Base-by-base conservation (phyloP, 2,888 invertebrate genomes). In the Synergus umbraculus region DNA sequence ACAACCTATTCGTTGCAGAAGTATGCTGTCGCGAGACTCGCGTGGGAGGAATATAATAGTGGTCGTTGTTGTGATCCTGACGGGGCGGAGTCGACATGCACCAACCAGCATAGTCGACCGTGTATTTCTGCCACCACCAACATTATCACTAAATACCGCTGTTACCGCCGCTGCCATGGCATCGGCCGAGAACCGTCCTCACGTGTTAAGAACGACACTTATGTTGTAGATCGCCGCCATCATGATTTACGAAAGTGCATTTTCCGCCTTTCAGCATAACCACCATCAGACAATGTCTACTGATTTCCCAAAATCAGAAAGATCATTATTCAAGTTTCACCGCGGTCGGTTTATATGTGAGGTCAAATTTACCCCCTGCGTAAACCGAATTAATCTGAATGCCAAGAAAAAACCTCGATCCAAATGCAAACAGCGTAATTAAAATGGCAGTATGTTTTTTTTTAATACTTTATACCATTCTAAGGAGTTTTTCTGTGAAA, bases 21-120 rank as follows among this genome's bases (percentile, higher is more conserved):
- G 29, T 79, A 76, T 76, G 80, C 81, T 85, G 86, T 29, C 29
- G 29, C 29, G 29, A 29, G 29, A 29, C 29, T 84, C 86, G 89
- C 87, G 89, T 88, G 88, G 89, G 89, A 88, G 89, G 87, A 88
- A 89, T 87, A 88, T 89, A 89, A 89, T 89, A 89, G 88, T 83
- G 83, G 87, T 87, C 84, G 87, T 89, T 88, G 89, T 89, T 88
- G 87, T 85, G 87, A 88, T 88, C 85, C 86, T 82, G 82, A 77
- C 82, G 86, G 89, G 90, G 90, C 90, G 90, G 90, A 88, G 89
- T 85, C 87, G 87, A 85, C 86, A 86, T 86, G 86, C 88, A 87
- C 90, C 89, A 90, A 89, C 89, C 89, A 88, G 89, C 86, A 87
- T 85, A 88, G 85, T 84, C 87, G 87, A 80, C 79, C 79, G 85